Evolutionary conservation across 1,140 invertebrate genomes (phyloP).

Genomic region (Steinernema khuongi): DNA sequence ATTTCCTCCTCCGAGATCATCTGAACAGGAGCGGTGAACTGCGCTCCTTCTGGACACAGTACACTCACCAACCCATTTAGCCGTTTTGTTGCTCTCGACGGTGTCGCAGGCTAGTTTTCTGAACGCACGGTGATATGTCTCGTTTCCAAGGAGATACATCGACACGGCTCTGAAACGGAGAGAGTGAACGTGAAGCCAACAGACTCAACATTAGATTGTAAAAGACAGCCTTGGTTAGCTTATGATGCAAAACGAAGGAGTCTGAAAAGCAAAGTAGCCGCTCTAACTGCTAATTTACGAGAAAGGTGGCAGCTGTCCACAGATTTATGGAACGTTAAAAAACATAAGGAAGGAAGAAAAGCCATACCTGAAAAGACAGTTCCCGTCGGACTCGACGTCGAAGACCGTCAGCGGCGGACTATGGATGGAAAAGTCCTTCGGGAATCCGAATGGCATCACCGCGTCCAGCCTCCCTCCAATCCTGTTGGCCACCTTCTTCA

Average conservation of each 20-base stretch:
- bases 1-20: neutral
- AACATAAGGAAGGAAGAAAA: too few species aligned
- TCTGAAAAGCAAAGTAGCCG: too few species aligned
- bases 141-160: neutral
- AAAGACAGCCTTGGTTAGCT: too few species aligned
- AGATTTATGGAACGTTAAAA: too few species aligned
- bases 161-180: neutral
- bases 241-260: too few species aligned
- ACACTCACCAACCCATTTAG: slow-evolving; percentile 7
- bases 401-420: neutral
- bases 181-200: neutral
- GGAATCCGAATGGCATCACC: neutral
- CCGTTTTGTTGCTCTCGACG: neutral
- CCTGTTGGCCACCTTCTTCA: neutral
- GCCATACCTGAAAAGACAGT: neutral
- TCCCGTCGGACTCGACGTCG: neutral
- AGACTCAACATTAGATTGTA: neutral
- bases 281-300: too few species aligned
- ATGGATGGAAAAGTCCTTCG: neutral
- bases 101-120: neutral
- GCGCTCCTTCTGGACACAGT: neutral
- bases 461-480: neutral
- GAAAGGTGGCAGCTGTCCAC: too few species aligned
- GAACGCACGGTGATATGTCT: neutral
- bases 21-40: neutral